Percentiles rank a stretch among this genome's conserved stretches.
phyloP scores from a whole-genome alignment of 2,113 vertebrate species.

The Solea senegalensis region DNA sequence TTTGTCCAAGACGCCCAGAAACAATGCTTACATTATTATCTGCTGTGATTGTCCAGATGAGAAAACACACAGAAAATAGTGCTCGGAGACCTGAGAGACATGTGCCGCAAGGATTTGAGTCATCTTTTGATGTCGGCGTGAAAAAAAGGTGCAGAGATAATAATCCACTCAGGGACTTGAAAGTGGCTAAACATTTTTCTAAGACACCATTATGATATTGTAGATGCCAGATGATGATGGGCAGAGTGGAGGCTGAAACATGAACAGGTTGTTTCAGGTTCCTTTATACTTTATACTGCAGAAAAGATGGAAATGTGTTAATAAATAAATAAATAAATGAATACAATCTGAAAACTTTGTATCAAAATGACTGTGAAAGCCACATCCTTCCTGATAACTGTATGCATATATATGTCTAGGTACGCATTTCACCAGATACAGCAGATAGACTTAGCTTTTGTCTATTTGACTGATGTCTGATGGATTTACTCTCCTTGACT shows the following conservation, averaged over 20 bases:
- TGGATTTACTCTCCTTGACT: too few species aligned
- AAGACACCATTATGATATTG: slow-evolving; percentile 49
- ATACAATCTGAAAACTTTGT: too few species aligned
- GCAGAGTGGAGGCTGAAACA: slow-evolving; percentile 3
- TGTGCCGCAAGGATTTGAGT: slow-evolving; percentile 29
- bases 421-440: too few species aligned
- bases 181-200: slow-evolving; percentile 52
- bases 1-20: slow-evolving; percentile 40
- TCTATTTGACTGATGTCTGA: too few species aligned
- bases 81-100: slow-evolving; percentile 29
- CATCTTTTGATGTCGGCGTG: slow-evolving; percentile 61
- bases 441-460: too few species aligned
- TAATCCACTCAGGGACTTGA: slow-evolving; percentile 61
- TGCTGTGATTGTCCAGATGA: slow-evolving; percentile 14
- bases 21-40: slow-evolving; percentile 10
- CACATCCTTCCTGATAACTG: too few species aligned
- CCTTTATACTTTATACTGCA: too few species aligned
- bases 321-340: too few species aligned
- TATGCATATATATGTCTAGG: too few species aligned
- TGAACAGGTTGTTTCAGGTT: too few species aligned
- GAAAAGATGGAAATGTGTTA: too few species aligned
- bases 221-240: slow-evolving; percentile 31
- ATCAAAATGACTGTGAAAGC: too few species aligned
- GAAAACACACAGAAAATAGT: slow-evolving; percentile 14
- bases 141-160: slow-evolving; percentile 61